phyloP scores from a whole-genome alignment of 2,797 vertebrate species.

The Synanceia verrucosa region DNA sequence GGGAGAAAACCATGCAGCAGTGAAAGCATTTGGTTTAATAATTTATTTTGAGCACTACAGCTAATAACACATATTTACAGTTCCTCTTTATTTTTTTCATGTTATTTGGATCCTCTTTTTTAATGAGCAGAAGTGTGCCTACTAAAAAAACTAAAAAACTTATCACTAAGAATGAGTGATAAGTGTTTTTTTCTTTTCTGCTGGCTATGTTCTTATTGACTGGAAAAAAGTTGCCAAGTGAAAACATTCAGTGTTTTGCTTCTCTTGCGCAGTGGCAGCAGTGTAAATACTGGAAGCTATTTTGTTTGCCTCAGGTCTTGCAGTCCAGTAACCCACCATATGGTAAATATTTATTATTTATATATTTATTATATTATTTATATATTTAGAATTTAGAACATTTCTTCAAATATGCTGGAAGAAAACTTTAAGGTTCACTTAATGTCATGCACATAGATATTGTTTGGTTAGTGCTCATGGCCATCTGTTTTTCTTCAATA shows the following conservation, averaged over 20 bases:
- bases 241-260: not conserved
- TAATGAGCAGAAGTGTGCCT: not conserved
- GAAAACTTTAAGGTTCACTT: not conserved
- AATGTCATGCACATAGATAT: not conserved
- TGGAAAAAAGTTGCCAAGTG: not conserved
- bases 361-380: not conserved
- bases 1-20: not conserved
- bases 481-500: not conserved
- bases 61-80: no score
- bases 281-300: not conserved
- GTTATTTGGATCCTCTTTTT: no score
- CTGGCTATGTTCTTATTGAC: conserved; percentile 7
- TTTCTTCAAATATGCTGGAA: not conserved
- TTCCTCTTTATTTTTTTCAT: no score
- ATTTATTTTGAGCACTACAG: not conserved
- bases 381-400: not conserved
- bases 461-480: not conserved
- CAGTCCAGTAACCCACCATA: not conserved
- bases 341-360: not conserved
- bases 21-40: not conserved
- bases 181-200: no score
- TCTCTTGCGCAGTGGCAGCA: conserved; percentile 1
- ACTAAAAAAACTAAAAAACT: no score
- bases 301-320: conserved; percentile 11
- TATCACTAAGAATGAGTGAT: no score